phyloP scores from a whole-genome alignment of 2,888 invertebrate species.

The Caradrina clavipalpis region DNA sequence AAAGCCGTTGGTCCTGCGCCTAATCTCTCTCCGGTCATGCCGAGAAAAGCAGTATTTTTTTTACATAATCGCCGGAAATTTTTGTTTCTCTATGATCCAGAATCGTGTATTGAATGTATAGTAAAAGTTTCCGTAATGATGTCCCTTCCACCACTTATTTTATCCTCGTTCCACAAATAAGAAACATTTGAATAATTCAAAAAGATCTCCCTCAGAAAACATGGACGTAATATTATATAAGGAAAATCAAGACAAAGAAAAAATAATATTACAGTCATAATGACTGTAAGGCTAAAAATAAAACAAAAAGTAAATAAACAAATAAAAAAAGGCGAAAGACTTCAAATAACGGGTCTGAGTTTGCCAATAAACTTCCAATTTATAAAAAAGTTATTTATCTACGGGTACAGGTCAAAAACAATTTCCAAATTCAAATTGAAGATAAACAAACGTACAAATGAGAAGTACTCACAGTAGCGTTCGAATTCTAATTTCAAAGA shows the following conservation, averaged over 20 bases:
- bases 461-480: slow-evolving; percentile 58
- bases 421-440: slow-evolving; percentile 68
- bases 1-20: too few relatives aligned
- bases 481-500: slow-evolving; percentile 65
- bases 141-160: background rate
- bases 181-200: slow-evolving; percentile 1
- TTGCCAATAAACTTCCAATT: slow-evolving; percentile 56
- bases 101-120: too few relatives aligned
- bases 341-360: slow-evolving; percentile 32
- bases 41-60: too few relatives aligned
- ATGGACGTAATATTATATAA: background rate
- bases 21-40: too few relatives aligned
- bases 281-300: slow-evolving; percentile 30
- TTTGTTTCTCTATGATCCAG: too few relatives aligned
- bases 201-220: background rate
- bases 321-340: slow-evolving; percentile 27
- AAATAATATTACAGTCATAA: slow-evolving; percentile 7
- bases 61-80: too few relatives aligned
- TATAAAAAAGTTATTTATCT: slow-evolving; percentile 58
- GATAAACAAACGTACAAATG: slow-evolving; percentile 65
- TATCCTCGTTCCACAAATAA: background rate
- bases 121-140: too few relatives aligned
- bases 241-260: slow-evolving; percentile 14
- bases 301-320: slow-evolving; percentile 39
- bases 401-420: slow-evolving; percentile 61